Base-by-base conservation (phyloP, 1,140 invertebrate genomes). In the Sesamia nonagrioides region DNA sequence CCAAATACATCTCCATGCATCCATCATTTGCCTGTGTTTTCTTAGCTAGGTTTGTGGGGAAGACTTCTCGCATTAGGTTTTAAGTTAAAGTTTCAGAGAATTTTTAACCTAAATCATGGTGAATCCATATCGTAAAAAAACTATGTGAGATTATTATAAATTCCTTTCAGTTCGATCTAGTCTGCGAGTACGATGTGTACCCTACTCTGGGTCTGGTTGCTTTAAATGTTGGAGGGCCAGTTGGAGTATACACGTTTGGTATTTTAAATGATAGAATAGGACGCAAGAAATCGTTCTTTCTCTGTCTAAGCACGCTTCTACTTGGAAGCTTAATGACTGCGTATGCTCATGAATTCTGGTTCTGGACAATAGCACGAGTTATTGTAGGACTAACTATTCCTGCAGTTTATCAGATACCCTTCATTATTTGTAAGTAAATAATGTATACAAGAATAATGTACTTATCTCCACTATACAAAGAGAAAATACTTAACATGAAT, bases 331-430 rank as follows among this genome's bases (percentile, higher is more conserved):
- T 98, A 79, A 94, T 98, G 79, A 98, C 97, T 9, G 97, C 97
- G 2, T 95, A 97, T 56, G 96, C 97, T 40, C 96, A 96, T 60
- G 96, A 97, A 88, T 98, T 98, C 89, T 97, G 97, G 96, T 96
- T 96, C 56, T 99, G 98, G 97, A 97, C 97, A 0, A 93, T 96
- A 1, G 97, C 97, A 83, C 95, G 98, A 83, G 95, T 97, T 13
- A 95, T 98, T 66, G 98, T 98, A 6, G 98, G 98, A 17, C 91
- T 98, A 0, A 98, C 98, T 0, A 98, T 98, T 84, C 98, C 98
- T 9, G 98, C 98, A 5, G 97, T 98, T n/a, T 99, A 98, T 94
- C 98, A 99, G 95, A 98, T 99, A 91, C 98, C 98, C 5, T 99
- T 98, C 88, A 98, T 99, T 78, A 98, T 99, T 87, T 98, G 98